phyloP scores from a whole-genome alignment of 2,888 invertebrate genomes.

The Tanaodytes sp. region DNA sequence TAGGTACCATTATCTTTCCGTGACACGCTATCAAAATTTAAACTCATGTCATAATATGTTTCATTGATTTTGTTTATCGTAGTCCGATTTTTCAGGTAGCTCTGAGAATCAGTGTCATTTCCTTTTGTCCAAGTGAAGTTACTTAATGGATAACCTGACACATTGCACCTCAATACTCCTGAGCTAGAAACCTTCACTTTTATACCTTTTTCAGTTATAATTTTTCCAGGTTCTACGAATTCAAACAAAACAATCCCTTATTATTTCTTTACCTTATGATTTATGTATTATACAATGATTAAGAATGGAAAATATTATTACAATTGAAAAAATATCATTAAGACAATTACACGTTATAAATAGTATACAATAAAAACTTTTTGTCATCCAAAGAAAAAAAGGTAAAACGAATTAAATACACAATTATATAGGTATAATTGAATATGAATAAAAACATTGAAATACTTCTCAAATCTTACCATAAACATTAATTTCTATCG shows the following conservation, averaged over 20 bases:
- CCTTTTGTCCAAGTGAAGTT: slow-evolving; percentile 77
- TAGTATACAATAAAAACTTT: too few species aligned
- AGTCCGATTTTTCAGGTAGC: slow-evolving; percentile 69
- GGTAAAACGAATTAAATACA: too few species aligned
- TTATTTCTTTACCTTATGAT: too few species aligned
- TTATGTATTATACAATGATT: too few species aligned
- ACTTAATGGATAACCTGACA: slow-evolving; percentile 77
- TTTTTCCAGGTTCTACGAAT: slow-evolving; percentile 74
- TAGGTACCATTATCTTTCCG: slow-evolving; percentile 85
- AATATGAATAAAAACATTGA: too few species aligned
- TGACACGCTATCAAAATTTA: slow-evolving; percentile 76
- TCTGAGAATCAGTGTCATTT: slow-evolving; percentile 72
- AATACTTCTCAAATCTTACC: too few species aligned
- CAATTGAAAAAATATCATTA: not conserved
- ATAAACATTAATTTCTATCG: slow-evolving; percentile 68
- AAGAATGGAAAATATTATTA: not conserved
- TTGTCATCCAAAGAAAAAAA: too few species aligned
- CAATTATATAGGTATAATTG: too few species aligned
- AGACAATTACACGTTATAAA: too few species aligned
- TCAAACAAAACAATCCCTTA: too few species aligned
- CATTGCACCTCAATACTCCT: slow-evolving; percentile 75
- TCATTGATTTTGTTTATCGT: slow-evolving; percentile 73
- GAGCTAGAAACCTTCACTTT: slow-evolving; percentile 75
- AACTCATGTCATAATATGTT: slow-evolving; percentile 77
- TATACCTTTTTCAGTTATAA: slow-evolving; percentile 73